phyloP scores from a whole-genome alignment of 2,113 vertebrate genomes.

The Mixornis gularis region DNA sequence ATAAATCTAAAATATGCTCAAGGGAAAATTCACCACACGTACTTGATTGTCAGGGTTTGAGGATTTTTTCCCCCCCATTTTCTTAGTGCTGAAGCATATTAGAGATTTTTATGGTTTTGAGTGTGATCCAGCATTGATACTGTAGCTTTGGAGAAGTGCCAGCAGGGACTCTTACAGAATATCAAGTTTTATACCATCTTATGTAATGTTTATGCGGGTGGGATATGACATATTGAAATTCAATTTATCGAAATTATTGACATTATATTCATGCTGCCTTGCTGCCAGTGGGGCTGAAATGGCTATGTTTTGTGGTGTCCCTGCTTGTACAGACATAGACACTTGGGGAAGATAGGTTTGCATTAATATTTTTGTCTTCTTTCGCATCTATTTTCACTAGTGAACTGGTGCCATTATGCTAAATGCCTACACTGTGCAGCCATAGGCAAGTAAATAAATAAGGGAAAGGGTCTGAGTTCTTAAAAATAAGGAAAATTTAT shows the following conservation, averaged over 20 bases:
- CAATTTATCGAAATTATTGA: constrained; percentile 39
- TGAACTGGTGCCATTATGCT: not conserved
- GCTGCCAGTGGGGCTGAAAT: not conserved
- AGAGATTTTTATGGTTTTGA: constrained; percentile 47
- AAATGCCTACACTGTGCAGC: not conserved
- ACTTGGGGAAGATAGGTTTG: not conserved
- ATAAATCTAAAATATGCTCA: constrained; percentile 13
- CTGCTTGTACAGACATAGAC: not conserved
- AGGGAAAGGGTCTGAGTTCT: not conserved
- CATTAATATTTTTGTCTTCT: not conserved
- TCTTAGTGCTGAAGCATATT: not conserved
- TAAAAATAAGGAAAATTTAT: not conserved
- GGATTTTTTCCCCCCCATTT: not conserved
- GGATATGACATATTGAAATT: constrained; percentile 44
- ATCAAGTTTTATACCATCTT: constrained; percentile 37
- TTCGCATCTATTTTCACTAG: not conserved
- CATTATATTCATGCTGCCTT: constrained; percentile 5
- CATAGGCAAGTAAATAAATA: not conserved
- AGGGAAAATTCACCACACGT: not conserved
- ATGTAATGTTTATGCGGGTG: constrained; percentile 39
- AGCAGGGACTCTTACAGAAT: constrained; percentile 33
- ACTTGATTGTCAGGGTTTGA: constrained; percentile 1
- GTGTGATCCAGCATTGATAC: constrained; percentile 24
- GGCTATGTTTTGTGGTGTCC: not conserved
- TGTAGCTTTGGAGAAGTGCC: constrained; percentile 26